A percentile compares a stretch with the other conserved stretches of the same genome.
phyloP scores from a whole-genome alignment of 1,140 invertebrate species.

The Bradysia coprophila region DNA sequence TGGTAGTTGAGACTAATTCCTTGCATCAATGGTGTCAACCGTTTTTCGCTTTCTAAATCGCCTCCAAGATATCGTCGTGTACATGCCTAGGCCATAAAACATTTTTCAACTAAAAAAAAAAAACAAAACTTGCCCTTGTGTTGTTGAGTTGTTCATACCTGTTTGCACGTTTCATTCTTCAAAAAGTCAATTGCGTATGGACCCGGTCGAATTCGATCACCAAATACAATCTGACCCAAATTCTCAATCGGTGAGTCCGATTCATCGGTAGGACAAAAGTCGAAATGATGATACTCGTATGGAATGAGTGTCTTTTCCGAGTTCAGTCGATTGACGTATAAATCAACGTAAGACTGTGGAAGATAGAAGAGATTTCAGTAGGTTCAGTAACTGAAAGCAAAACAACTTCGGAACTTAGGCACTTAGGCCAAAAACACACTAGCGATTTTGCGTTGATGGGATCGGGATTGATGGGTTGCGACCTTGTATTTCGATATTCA shows the following conservation, averaged over 20 bases:
- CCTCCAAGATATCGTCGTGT: slow-evolving; percentile 48
- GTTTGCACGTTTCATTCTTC: slow-evolving; percentile 49
- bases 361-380: too few relatives aligned
- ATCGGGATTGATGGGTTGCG: too few relatives aligned
- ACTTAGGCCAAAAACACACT: too few relatives aligned
- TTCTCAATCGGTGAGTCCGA: slow-evolving; percentile 85
- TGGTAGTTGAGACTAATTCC: slow-evolving; percentile 96
- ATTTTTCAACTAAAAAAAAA: too few relatives aligned
- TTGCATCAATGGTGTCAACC: slow-evolving; percentile 65
- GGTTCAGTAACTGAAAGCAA: too few relatives aligned
- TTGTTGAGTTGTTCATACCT: slow-evolving; percentile 29
- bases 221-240: slow-evolving; percentile 95
- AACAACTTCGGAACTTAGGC: too few relatives aligned
- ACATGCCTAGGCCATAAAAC: slow-evolving; percentile 28
- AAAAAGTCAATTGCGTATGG: slow-evolving; percentile 67
- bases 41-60: slow-evolving; percentile 40
- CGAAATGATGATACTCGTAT: slow-evolving; percentile 95
- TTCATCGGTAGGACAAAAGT: slow-evolving; percentile 69
- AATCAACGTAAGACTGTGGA: slow-evolving; percentile 56
- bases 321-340: slow-evolving; percentile 93
- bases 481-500: too few relatives aligned
- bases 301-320: slow-evolving; percentile 92
- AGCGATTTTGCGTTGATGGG: too few relatives aligned
- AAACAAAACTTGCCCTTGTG: too few relatives aligned
- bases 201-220: slow-evolving; percentile 86